phyloP scores from a whole-genome alignment of 2,113 vertebrate species.

The Corythornis vintsioides region DNA sequence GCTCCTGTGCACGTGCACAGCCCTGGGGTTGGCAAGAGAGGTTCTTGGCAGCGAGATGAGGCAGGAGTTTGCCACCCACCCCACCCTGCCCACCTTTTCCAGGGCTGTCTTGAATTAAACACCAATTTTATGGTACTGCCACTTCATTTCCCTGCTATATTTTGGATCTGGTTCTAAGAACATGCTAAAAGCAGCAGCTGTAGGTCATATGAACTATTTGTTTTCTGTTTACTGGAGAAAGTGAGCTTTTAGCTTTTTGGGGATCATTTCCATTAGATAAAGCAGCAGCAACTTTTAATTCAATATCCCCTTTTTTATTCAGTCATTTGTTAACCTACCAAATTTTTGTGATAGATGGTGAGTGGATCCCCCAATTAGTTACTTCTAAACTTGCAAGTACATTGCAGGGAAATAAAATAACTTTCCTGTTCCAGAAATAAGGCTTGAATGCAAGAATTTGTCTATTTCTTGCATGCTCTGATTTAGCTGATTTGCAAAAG shows the following conservation, averaged over 20 bases:
- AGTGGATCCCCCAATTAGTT: not conserved
- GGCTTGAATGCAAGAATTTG: not conserved
- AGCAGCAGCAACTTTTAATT: not conserved
- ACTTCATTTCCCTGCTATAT: not conserved
- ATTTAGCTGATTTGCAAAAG: not conserved
- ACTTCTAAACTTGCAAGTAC: not conserved
- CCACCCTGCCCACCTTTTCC: not conserved
- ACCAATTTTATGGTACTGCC: not conserved
- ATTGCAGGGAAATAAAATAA: not conserved
- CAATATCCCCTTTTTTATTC: not conserved
- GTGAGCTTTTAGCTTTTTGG: not conserved
- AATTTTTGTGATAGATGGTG: not conserved
- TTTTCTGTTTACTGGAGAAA: not conserved
- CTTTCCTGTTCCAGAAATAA: not conserved
- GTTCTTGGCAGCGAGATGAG: not conserved
- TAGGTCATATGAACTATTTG: not conserved
- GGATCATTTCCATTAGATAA: not conserved
- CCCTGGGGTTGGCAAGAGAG: not conserved
- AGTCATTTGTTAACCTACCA: not conserved
- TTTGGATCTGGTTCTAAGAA: not conserved
- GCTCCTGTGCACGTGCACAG: not conserved
- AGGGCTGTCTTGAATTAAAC: not conserved
- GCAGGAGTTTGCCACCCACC: fast-evolving
- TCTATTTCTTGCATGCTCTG: not conserved
- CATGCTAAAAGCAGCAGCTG: not conserved